Conservation (phyloP, 2,888 invertebrate genomes). For the Glyphotaelius pellucidus region DNA sequence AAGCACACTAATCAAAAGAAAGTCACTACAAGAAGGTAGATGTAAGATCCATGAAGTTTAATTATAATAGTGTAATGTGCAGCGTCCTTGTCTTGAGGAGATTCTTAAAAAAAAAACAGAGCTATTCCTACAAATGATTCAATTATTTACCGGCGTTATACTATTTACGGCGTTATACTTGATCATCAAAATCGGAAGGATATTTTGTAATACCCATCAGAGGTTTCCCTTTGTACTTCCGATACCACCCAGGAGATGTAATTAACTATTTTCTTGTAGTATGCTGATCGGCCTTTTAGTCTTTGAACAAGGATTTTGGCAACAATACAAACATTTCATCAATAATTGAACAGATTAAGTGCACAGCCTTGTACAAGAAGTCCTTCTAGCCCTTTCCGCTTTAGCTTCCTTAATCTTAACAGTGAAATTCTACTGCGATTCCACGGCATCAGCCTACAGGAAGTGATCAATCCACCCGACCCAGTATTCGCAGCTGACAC, state of each 20-base stretch:
- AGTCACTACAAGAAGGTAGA: background rate
- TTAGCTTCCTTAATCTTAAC: no score
- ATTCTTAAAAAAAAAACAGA: no score
- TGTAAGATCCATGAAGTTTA: background rate
- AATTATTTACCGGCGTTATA: background rate
- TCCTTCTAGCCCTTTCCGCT: slow-evolving; percentile 82
- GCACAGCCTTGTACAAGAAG: slow-evolving; percentile 96
- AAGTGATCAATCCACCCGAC: no score
- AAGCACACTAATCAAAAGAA: background rate
- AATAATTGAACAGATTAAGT: slow-evolving; percentile 73
- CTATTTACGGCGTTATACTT: background rate
- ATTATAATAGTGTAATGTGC: no score
- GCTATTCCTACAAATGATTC: no score
- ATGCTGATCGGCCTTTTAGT: background rate
- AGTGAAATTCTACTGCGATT: background rate
- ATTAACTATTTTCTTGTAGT: background rate
- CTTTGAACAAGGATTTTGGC: background rate
- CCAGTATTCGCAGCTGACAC: no score
- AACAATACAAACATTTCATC: background rate
- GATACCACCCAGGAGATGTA: background rate
- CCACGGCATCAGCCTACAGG: background rate
- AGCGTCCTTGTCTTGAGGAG: no score
- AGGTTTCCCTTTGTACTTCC: background rate
- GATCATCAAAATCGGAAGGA: background rate
- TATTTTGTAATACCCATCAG: background rate